Evolutionary conservation across 2,888 invertebrate species (phyloP).

Genomic region (Drosophila robusta): DNA sequence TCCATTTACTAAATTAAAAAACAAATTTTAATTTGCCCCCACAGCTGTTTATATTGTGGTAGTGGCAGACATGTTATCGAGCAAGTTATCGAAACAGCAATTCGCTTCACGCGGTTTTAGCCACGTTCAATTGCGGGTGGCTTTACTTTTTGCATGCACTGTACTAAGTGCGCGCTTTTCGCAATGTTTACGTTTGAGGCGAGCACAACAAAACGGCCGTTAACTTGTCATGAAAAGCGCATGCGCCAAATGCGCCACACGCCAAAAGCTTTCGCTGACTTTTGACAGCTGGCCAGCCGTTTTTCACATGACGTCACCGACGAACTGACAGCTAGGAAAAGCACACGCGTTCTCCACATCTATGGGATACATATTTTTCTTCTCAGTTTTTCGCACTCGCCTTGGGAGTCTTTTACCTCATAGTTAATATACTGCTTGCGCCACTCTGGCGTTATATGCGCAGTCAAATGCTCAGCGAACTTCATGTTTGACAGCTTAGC

Average conservation of each 20-base stretch:
- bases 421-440: slow-evolving; percentile 93
- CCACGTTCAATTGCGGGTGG: background rate
- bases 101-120: background rate
- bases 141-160: slow-evolving; percentile 20
- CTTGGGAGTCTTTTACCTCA: slow-evolving; percentile 86
- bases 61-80: background rate
- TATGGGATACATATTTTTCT: slow-evolving; percentile 67
- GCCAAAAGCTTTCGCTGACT: slow-evolving; percentile 53
- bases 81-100: background rate
- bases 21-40: too few species aligned
- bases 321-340: slow-evolving; percentile 69
- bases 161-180: slow-evolving; percentile 11
- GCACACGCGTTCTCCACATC: slow-evolving; percentile 46
- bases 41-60: too few species aligned
- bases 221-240: slow-evolving; percentile 36
- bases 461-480: slow-evolving; percentile 94
- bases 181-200: slow-evolving; percentile 62
- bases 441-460: slow-evolving; percentile 97
- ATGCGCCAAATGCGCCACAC: slow-evolving; percentile 54
- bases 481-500: slow-evolving; percentile 88
- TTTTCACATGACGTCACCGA: slow-evolving; percentile 67
- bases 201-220: slow-evolving; percentile 62
- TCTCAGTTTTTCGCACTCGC: slow-evolving; percentile 7
- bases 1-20: too few species aligned
- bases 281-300: slow-evolving; percentile 66